Evolutionary conservation across 2,113 vertebrate genomes (phyloP), one percentile per base, ranked within the genome.

Genomic region (Ageneiosus marmoratus): DNA sequence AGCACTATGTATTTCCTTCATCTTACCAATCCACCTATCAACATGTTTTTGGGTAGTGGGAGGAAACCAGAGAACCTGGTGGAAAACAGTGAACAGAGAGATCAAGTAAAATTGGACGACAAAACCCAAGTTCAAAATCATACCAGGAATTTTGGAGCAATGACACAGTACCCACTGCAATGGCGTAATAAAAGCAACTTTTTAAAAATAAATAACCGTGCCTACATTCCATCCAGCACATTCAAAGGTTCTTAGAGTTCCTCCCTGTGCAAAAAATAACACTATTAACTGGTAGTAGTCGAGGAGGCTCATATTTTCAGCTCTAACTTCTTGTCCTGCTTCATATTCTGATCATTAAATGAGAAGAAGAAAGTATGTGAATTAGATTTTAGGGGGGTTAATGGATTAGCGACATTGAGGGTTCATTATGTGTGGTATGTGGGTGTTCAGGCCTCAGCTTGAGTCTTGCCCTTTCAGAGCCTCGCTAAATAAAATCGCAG

Each of bases 381-480:
- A 83, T 60, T 27, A 51, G 9, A 75, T 8, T 32, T 73, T 62
- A 62, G 41, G 74, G 18, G 44, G 24, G 65, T 77, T 82, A 82
- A 86, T 83, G 70, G 80, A 79, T 83, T 55, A 63, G 56, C 1
- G 50, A 50, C 27, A 75, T 41, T 20, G 37, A 58, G 13, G 85
- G 65, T 46, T 72, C 29, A 75, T 73, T 85, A 63, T 85, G 4
- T 50, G 69, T 67, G 34, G 65, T 27, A 77, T 76, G 80, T 81
- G 69, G 48, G 60, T 56, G 55, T 65, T 86, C 75, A 80, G 53
- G 80, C 56, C 74, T 84, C 84, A 85, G 88, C 82, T 85, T 89
- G 88, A 90, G 56, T 79, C 88, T 81, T 92, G 85, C 77, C 88
- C 89, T 92, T 91, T 90, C 27, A 79, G 76, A 53, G 27, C 7